Evolutionary conservation across 2,888 invertebrate species (phyloP).

Genomic region (Noctua janthe): DNA sequence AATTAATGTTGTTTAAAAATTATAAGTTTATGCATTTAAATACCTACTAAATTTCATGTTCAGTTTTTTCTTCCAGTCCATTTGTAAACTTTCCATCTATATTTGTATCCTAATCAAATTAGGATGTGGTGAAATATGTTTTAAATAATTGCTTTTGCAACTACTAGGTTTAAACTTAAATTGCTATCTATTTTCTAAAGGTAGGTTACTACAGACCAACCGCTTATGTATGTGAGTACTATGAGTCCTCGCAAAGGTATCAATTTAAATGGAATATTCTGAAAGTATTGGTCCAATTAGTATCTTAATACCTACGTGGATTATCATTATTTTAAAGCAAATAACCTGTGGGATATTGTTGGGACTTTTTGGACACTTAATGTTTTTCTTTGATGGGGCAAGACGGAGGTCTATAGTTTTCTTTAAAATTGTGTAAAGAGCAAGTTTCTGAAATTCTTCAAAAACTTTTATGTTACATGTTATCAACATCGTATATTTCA

Average conservation of each 20-base stretch:
- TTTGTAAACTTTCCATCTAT: not conserved
- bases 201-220: not conserved
- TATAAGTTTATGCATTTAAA: too few species aligned
- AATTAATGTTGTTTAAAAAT: not conserved
- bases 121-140: not conserved
- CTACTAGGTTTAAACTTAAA: not conserved
- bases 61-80: not conserved
- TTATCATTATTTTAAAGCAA: too few species aligned
- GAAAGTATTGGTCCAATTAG: too few species aligned
- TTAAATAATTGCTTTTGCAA: not conserved
- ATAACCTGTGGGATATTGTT: too few species aligned
- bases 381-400: too few species aligned
- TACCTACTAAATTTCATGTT: not conserved
- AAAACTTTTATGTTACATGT: not conserved
- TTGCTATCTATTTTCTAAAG: not conserved
- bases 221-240: too few species aligned
- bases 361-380: too few species aligned
- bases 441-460: not conserved
- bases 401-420: not conserved
- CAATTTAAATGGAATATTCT: too few species aligned
- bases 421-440: not conserved
- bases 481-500: constrained; percentile 4
- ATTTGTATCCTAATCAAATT: not conserved
- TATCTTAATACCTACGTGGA: too few species aligned
- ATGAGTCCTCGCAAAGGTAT: too few species aligned